Evolutionary conservation across 2,797 vertebrate species (phyloP), one percentile per base, ranked within the genome.

Genomic region (Tragelaphus eurycerus): DNA sequence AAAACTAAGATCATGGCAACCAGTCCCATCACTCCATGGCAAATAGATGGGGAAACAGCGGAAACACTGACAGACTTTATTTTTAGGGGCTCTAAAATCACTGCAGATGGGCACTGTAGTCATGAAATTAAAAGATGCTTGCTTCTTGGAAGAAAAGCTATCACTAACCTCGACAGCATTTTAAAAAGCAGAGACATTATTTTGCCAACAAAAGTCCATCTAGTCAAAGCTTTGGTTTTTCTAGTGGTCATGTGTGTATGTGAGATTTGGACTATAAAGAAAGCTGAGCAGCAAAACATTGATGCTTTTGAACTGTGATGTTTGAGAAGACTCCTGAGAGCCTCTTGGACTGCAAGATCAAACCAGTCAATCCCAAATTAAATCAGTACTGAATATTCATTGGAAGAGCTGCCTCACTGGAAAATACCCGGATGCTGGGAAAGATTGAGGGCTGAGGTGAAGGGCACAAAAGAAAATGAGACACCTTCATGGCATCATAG

Each of bases 261-360:
- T 67, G 64, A 67, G n/a, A 34, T 4, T 67, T 67, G 17, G 64
- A 67, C 64, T 34, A 12, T 34, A 21, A 67, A 34, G 17, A 67
- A 67, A 67, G 17, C n/a, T 11, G 9, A 67, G 9, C 1, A 2
- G 4, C 0, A 1, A 67, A 67, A 19, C 21, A 21, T 6, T 11
- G 17, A 6, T 67, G 64, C 64, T 21, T 67, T 67, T 34, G 17
- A 67, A 67, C n/a, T 11, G n/a, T 34, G 64, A 17, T 67, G n/a
- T 1, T 34, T 9, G n/a, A 60, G 59, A 31, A 62, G 29, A 21
- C 9, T 67, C n/a, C 9, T 34, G 64, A 67, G 17, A 34, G n/a
- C 17, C 64, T 17, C 17, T 67, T 34, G 64, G 9, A 10, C 64
- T 67, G 4, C 17, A 67, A 34, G 17, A 21, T 67, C n/a, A 34